Evolutionary conservation across 2,888 invertebrate species (phyloP).

Genomic region (Zaprionus bogoriensis): DNA sequence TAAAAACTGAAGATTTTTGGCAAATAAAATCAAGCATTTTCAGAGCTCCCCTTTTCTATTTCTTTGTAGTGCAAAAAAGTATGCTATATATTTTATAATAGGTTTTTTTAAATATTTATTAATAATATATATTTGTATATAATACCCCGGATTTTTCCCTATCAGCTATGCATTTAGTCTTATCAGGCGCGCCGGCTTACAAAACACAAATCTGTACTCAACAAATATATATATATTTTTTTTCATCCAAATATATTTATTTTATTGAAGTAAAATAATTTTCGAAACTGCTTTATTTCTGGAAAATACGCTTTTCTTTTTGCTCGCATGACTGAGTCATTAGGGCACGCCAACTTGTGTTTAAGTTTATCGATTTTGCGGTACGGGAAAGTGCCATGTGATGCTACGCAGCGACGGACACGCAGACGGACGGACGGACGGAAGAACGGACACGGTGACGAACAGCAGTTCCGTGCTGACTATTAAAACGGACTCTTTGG

Average conservation of each 20-base stretch:
- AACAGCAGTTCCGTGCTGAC: neutral
- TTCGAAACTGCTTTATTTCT: neutral
- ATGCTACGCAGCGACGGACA: slow-evolving; percentile 32
- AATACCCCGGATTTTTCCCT: too few relatives aligned
- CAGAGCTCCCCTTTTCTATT: neutral
- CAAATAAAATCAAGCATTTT: neutral
- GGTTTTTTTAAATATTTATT: too few relatives aligned
- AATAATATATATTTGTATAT: neutral
- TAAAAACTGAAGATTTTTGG: neutral
- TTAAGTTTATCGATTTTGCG: slow-evolving; percentile 67
- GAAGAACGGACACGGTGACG: neutral
- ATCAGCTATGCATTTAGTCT: too few relatives aligned
- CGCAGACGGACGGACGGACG: slow-evolving; percentile 9
- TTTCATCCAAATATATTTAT: too few relatives aligned
- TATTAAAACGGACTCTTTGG: slow-evolving; percentile 15
- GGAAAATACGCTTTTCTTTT: neutral
- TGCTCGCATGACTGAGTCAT: slow-evolving; percentile 57
- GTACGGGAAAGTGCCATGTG: slow-evolving; percentile 67
- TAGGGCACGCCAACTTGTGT: slow-evolving; percentile 42
- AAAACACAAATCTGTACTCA: too few relatives aligned
- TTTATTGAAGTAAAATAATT: neutral
- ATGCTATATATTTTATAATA: too few relatives aligned
- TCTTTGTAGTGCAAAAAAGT: neutral
- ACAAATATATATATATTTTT: neutral
- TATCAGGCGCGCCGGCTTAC: too few relatives aligned